Evolutionary conservation across 2,797 vertebrate species (phyloP), one percentile per base, ranked within the genome.

Genomic region (Bryconaethiops microstoma): DNA sequence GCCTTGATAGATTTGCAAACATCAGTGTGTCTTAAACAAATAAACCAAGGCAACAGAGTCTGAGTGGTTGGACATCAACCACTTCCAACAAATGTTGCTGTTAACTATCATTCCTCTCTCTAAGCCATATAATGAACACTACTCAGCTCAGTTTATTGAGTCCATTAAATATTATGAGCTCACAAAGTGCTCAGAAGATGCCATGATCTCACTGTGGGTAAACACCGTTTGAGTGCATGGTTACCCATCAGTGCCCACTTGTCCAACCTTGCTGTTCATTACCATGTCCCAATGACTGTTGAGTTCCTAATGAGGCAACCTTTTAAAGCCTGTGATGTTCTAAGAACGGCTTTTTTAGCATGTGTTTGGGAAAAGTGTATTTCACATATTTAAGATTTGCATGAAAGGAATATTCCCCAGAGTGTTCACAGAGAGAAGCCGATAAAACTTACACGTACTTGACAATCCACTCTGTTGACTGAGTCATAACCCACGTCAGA

Each of bases 1-100:
- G 42, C 35, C 48, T 71, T 45, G 59, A 64, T 71, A 65, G 29
- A 59, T 71, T 71, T 70, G 42, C 76, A 70, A 8, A 21, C 57
- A 39, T 72, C 13, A 21, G 29, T 16, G 25, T 19, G 25, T 29
- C 12, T 63, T 17, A 16, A 29, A 17, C 39, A 60, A 8, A 25
- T 57, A 62, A 62, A 62, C 17, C 59, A 21, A 7, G 59, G 63
- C 7, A 21, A 54, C 40, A 10, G 48, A 42, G 65, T 8, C 19
- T 10, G 21, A 60, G 57, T 62, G 21, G 12, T 10, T 21, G 10
- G 13, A 23, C 21, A 62, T 2, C 5, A 23, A 57, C 14, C 7
- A 17, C 59, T 50, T 29, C 59, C 4, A 48, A 50, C 60, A 45
- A 75, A 63, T 50, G 23, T 62, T 8, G 8, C 12, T 25, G 21